A percentile compares a stretch with the other conserved stretches of the same genome.
phyloP scores from a whole-genome alignment of 2,113 vertebrate genomes.

The Pangasianodon hypophthalmus region DNA sequence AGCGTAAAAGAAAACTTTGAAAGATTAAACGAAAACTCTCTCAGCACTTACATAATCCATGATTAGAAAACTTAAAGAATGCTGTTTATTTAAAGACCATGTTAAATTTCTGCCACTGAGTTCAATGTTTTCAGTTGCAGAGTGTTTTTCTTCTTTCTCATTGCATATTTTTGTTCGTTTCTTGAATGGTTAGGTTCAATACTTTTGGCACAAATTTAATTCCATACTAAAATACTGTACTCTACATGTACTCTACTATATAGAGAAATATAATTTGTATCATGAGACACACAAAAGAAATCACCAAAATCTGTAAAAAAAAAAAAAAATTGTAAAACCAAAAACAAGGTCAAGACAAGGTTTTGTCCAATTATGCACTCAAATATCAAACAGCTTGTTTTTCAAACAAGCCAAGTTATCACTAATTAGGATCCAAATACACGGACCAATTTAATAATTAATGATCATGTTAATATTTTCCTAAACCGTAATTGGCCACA shows the following conservation, averaged over 20 bases:
- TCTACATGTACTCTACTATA: too few relatives aligned
- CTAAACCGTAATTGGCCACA: background rate
- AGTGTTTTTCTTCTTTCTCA: too few relatives aligned
- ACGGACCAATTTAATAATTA: background rate
- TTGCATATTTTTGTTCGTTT: too few relatives aligned
- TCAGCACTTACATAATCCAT: too few relatives aligned
- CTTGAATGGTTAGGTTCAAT: too few relatives aligned
- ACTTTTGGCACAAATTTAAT: too few relatives aligned
- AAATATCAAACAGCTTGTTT: background rate
- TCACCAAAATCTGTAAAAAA: background rate
- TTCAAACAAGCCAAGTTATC: background rate
- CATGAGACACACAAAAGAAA: background rate
- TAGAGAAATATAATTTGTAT: background rate
- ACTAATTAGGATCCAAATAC: background rate
- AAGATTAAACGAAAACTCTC: too few relatives aligned
- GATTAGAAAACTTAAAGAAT: too few relatives aligned
- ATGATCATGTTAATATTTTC: background rate
- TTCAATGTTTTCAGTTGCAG: too few relatives aligned
- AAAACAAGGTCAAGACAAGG: background rate
- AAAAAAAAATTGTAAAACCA: background rate
- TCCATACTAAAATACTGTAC: background rate
- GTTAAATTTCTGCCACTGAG: too few relatives aligned
- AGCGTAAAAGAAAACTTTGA: too few relatives aligned
- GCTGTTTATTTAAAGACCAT: too few relatives aligned
- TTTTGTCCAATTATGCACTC: background rate